These are phyloP conservation scores for Gasterosteus aculeatus DNA, from an alignment of 2,113 vertebrate genomes.

Conservation along the genomic window DNA sequence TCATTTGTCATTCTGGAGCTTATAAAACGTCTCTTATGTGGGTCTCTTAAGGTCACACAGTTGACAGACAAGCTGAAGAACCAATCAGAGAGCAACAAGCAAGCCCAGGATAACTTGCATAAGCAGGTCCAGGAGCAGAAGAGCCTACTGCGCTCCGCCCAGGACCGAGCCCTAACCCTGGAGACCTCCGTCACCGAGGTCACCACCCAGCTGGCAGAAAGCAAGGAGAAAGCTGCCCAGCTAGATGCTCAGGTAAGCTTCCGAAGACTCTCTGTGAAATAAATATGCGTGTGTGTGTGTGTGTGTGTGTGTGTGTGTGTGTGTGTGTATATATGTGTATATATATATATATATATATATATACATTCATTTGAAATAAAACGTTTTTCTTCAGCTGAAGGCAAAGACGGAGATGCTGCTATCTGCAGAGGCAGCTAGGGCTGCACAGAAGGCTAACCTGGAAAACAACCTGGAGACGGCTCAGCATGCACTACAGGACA, in stretches of 20 bases:
- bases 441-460: slow-evolving; percentile 92
- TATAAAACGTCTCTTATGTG: background rate
- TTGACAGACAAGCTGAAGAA: slow-evolving; percentile 96
- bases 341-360: no score
- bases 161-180: slow-evolving; percentile 90
- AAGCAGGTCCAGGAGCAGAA: slow-evolving; percentile 98
- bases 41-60: slow-evolving; percentile 85
- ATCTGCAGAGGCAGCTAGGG: slow-evolving; percentile 94
- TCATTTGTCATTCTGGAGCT: background rate
- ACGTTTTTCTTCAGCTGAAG: slow-evolving; percentile 85
- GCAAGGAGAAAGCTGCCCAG: slow-evolving; percentile 92
- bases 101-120: slow-evolving; percentile 96
- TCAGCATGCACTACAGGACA: slow-evolving; percentile 96
- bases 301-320: no score
- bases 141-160: slow-evolving; percentile 87
- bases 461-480: slow-evolving; percentile 95
- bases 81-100: slow-evolving; percentile 98
- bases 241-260: slow-evolving; percentile 91
- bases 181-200: slow-evolving; percentile 88
- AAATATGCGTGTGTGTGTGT: no score
- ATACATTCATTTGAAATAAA: no score
- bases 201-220: slow-evolving; percentile 88
- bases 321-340: no score
- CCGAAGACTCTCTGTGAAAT: background rate
- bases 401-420: slow-evolving; percentile 96